These are phyloP conservation scores for Laterallus jamaicensis DNA, from an alignment of 2,113 vertebrate species.

Conservation along the genomic window DNA sequence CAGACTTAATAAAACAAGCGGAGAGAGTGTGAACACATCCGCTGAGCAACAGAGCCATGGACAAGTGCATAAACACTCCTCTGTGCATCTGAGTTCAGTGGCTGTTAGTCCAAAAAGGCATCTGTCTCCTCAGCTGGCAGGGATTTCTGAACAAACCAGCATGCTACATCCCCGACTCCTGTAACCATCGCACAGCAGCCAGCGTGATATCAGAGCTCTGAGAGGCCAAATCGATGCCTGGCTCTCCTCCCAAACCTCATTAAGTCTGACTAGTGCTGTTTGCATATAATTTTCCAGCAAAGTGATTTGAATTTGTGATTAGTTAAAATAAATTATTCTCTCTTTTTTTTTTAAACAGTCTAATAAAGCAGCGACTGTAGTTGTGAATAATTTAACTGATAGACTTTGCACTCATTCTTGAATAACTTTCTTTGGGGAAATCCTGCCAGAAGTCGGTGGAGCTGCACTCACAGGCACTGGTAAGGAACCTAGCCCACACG, in stretches of 20 bases:
- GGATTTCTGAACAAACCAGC: not conserved
- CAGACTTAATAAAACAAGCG: not conserved
- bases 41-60: not conserved
- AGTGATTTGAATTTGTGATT: constrained; percentile 51
- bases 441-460: not conserved
- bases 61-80: not conserved
- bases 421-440: constrained; percentile 5
- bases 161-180: not conserved
- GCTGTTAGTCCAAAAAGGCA: not conserved
- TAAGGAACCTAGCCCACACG: not conserved
- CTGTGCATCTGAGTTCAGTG: not conserved
- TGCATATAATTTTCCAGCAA: not conserved
- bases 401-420: not conserved
- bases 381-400: not conserved
- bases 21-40: not conserved
- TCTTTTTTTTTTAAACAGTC: not conserved
- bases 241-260: constrained; percentile 14
- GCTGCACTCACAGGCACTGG: not conserved
- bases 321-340: not conserved
- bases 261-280: constrained; percentile 1
- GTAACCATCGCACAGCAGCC: not conserved
- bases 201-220: not conserved
- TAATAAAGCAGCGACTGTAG: constrained; percentile 20
- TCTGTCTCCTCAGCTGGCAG: not conserved
- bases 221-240: constrained; percentile 17